A percentile compares a stretch with the other conserved stretches of the same genome.
Evolutionary conservation across 1,140 invertebrate genomes (phyloP).

Genomic region (Lordiphosa collinella): DNA sequence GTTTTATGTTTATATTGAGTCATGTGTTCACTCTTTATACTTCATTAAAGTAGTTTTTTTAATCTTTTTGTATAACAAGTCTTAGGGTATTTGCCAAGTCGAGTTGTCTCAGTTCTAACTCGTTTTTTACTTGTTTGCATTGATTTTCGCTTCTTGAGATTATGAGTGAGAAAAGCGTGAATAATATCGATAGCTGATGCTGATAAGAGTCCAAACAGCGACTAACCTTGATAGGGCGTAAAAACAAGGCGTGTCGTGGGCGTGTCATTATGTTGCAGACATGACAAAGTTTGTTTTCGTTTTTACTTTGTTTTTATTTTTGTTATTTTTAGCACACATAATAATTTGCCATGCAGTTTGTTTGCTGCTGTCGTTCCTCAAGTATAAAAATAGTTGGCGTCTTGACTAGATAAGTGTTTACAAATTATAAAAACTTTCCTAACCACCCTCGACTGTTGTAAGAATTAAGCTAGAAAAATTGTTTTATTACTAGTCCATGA

Average conservation of each 20-base stretch:
- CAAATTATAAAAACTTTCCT: conserved; percentile 2
- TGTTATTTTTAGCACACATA: conserved; percentile 41
- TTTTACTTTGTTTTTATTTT: conserved; percentile 14
- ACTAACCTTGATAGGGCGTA: conserved; percentile 32
- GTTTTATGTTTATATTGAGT: no score
- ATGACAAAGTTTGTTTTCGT: conserved; percentile 15
- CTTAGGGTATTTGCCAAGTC: neutral
- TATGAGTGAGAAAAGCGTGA: conserved; percentile 28
- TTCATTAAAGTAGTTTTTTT: no score
- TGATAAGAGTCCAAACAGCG: conserved; percentile 42
- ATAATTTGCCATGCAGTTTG: conserved; percentile 13
- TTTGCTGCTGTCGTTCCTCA: neutral
- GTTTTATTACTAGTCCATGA: conserved; percentile 7
- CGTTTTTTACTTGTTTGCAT: conserved; percentile 20
- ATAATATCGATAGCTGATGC: conserved; percentile 38
- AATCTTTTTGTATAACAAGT: no score
- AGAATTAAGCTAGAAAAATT: no score
- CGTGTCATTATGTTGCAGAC: conserved; percentile 18
- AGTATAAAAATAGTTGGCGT: conserved; percentile 32
- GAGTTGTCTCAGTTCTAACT: neutral
- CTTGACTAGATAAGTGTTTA: neutral
- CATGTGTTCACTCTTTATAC: no score
- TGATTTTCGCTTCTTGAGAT: conserved; percentile 50
- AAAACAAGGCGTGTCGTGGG: conserved; percentile 5
- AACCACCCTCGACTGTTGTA: conserved; percentile 10